Base-by-base conservation (phyloP, 2,113 vertebrate genomes). In the Eubucco bourcierii region DNA sequence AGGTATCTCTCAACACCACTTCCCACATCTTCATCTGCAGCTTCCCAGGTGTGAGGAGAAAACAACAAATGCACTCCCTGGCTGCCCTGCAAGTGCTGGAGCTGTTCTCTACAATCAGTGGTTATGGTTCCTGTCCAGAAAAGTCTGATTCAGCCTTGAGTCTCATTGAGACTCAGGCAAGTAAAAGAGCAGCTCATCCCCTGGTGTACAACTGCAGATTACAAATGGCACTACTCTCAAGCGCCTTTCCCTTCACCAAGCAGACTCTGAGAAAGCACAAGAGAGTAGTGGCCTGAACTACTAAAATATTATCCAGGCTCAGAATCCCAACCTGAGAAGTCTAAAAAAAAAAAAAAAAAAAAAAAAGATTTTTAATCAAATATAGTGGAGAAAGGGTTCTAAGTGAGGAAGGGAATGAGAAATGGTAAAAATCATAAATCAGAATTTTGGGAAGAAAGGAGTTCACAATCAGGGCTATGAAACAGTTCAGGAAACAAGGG, bases 61-160 rank as follows among this genome's bases (percentile, higher is more conserved):
- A 27, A 27, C 10, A 47, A 12, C 5, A 41, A 34, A 58, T 5
- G 0, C 46, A 11, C n/a, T 28, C 12, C 12, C 7, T 11, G 4
- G 29, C 46, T 70, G 61, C 29, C 15, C 0, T n/a, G 41, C 27
- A 29, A 74, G 20, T 21, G 50, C 17, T 25, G 28, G 28, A 64
- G 78, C 61, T 87, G 28, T 44, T 20, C 61, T 33, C 73, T 10
- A 29, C 8, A 27, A 47, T 23, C 55, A 31, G 33, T 2, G 29
- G 9, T 19, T 23, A 17, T 3, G 10, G 46, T 25, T 50, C 44
- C 33, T 1, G 2, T 31, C 47, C 25, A 1, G 24, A 31, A 7
- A 52, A 33, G 1, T 21, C 20, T 34, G 19, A 37, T 56, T 55
- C 72, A 67, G 52, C 39, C 39, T 29, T 9, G 9, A 73, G 39